Evolutionary conservation across 2,797 vertebrate genomes (phyloP), one percentile per base, ranked within the genome.

Genomic region (Taeniopygia guttata): DNA sequence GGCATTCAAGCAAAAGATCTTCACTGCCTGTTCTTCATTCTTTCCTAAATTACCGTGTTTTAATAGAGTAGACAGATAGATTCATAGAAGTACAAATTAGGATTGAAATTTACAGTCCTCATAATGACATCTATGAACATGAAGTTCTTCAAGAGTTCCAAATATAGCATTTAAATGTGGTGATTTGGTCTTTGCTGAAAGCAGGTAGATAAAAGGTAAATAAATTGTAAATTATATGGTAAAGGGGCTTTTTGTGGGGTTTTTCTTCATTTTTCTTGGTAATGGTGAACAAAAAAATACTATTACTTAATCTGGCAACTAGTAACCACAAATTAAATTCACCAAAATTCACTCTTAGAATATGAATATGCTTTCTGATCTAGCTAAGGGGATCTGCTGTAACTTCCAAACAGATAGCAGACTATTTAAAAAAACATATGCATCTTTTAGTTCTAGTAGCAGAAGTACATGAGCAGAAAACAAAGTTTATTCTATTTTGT

Each of bases 401-500:
- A 74, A 68, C 13, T 43, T 64, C 40, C 58, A 95, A 64, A 68
- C 7, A 88, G 56, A 80, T 70, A 74, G 36, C 19, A 87, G 55
- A 45, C n/a, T 73, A 29, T 51, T 36, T 68, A 1, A 88, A 79
- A 87, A 84, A 64, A 52, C 14, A 10, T 1, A 23, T 30, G 7
- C 6, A 9, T 46, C 25, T 94, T 90, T 64, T 72, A 76, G 27
- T 59, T 66, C 40, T 88, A 59, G 66, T 82, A 76, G 49, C 48
- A 93, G 52, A 89, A 96, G 22, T 73, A 70, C 16, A 60, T 16
- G n/a, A 89, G 42, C 20, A 77, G 72, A 85, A 95, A 87, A 90
- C 49, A 79, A 95, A 79, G 30, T 92, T 95, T 93, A 25, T 79
- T 93, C 73, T 73, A 49, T 84, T 94, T 64, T 67, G 25, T 68